Evolutionary conservation across 1,140 invertebrate genomes (phyloP), one percentile per base, ranked within the genome.

Genomic region (Trissolcus basalis): DNA sequence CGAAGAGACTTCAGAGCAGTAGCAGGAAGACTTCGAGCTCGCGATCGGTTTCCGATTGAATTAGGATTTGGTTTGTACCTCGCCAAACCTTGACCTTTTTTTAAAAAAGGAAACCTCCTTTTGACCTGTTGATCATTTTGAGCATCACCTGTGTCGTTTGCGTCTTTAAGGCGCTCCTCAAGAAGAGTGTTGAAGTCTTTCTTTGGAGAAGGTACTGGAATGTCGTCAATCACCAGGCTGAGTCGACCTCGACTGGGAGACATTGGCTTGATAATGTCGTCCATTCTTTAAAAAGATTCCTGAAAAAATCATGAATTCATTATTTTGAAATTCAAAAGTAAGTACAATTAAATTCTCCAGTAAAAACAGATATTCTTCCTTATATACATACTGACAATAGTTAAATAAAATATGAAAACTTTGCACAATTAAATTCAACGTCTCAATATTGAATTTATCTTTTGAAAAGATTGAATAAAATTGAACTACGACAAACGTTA

Each of bases 21-120:
- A 1, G 89, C 80, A 14, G 89, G 83, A 12, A 80, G 68, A 49
- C 84, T 90, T 80, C 86, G 58, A 5, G 70, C 2, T 36, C 67
- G 64, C 10, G 41, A 1, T 1, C 51, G 45, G 36, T 32, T 51
- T 33, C 9, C 12, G 4, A 3, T 10, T 0, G 56, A 61, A 9
- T 67, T 48, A 5, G 50, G 41, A 44, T 61, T 63, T 16, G 75
- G 58, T 54, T 55, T 82, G 67, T 84, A 90, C 68, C 89, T 81
- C 0, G 79, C 79, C 10, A 90, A 73, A 19, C 89, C 89, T 77
- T 89, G 77, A 7, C 89, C 89, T 82, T 87, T 89, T 59, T 69
- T 88, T 19, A 90, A 70, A 72, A 88, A 90, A 13, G 87, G 83
- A 39, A 68, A 81, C 58, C 87, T 88, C 13, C 70, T 35, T 3